Percentiles rank a stretch among this genome's conserved stretches.
Evolutionary conservation across 2,113 vertebrate genomes (phyloP).

Genomic region (Accipiter cooperii): DNA sequence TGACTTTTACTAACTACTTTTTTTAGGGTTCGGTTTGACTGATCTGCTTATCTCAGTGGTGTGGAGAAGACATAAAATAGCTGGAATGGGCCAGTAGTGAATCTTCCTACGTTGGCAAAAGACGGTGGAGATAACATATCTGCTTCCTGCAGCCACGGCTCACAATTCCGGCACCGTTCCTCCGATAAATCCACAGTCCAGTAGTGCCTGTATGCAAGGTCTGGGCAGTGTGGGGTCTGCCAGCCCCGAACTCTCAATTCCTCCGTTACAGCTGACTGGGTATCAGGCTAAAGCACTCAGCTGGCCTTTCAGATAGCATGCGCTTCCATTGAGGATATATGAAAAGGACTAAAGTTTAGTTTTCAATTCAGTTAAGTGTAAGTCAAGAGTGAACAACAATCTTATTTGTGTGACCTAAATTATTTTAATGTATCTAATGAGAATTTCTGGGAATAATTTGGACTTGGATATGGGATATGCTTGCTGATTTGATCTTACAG

Average conservation of each 20-base stretch:
- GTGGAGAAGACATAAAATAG: background rate
- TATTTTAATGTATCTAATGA: background rate
- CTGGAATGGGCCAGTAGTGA: background rate
- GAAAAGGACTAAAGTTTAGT: background rate
- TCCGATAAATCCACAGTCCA: background rate
- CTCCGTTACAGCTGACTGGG: background rate
- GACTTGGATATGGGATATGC: background rate
- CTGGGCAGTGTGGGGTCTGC: background rate
- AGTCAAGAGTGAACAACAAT: background rate
- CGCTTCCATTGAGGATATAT: background rate
- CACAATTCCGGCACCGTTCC: background rate
- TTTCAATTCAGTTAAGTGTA: background rate
- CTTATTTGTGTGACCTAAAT: background rate
- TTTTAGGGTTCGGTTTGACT: background rate
- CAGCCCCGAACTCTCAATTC: background rate
- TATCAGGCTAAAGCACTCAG: fast-evolving
- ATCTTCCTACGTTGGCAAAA: background rate
- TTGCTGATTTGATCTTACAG: background rate
- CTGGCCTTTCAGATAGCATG: background rate
- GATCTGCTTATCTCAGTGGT: background rate
- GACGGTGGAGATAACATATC: background rate
- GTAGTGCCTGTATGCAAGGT: fast-evolving
- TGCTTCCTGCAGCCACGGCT: background rate
- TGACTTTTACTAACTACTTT: background rate
- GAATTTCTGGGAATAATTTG: background rate